Conservation (phyloP, 2,113 vertebrate species). For the Polypterus senegalus region DNA sequence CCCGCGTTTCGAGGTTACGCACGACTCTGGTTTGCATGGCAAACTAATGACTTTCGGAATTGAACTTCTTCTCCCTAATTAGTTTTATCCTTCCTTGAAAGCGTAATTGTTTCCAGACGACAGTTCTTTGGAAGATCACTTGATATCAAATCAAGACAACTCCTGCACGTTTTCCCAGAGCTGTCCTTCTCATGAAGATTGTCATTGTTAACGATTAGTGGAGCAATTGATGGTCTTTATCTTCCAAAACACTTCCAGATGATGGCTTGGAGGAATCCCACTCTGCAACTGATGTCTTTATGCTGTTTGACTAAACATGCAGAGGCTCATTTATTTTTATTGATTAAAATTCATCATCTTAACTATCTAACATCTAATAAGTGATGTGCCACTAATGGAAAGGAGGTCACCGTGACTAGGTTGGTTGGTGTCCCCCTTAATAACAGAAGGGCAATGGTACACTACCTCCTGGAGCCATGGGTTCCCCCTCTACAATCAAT, state of each 20-base stretch:
- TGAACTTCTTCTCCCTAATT: slow-evolving; percentile 18
- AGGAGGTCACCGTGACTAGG: slow-evolving; percentile 22
- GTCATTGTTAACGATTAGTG: slow-evolving; percentile 19
- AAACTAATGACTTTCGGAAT: slow-evolving; percentile 22
- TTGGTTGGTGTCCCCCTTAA: slow-evolving; percentile 12
- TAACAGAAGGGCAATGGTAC: too few relatives aligned
- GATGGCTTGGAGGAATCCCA: slow-evolving; percentile 15
- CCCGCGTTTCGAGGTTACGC: too few relatives aligned
- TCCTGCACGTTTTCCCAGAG: slow-evolving; percentile 20
- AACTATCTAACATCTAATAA: slow-evolving; percentile 17
- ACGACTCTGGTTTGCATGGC: slow-evolving; percentile 13
- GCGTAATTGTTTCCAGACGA: slow-evolving; percentile 30
- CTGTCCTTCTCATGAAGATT: slow-evolving; percentile 26
- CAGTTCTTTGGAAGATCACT: slow-evolving; percentile 24
- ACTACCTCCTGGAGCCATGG: too few relatives aligned
- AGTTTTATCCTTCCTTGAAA: slow-evolving; percentile 25
- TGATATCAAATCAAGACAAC: slow-evolving; percentile 31
- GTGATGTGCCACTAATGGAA: slow-evolving; percentile 25
- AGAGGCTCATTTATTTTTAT: slow-evolving; percentile 10
- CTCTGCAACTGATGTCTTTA: slow-evolving; percentile 28
- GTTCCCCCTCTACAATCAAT: too few relatives aligned
- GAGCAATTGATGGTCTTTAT: slow-evolving; percentile 24
- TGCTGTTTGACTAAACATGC: slow-evolving; percentile 21
- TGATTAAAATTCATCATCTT: slow-evolving; percentile 30
- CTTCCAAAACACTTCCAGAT: slow-evolving; percentile 33